Percentiles rank a stretch among this genome's conserved stretches.
These are phyloP conservation scores for Agraylea sexmaculata DNA, from an alignment of 1,140 invertebrate genomes.

Conservation along the genomic window DNA sequence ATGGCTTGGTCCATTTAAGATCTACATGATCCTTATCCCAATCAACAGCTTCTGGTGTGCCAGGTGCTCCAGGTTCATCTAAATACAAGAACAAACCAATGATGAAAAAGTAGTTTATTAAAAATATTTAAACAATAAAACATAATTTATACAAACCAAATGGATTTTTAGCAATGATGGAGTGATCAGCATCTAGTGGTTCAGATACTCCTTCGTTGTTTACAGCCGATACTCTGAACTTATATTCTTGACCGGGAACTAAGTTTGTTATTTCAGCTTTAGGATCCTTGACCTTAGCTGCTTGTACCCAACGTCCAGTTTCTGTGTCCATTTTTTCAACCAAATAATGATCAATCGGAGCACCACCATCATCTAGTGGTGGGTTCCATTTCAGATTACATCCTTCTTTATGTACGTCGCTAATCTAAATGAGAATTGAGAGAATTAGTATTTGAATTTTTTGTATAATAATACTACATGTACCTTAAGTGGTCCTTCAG, in stretches of 20 bases:
- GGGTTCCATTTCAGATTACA: slow-evolving; percentile 90
- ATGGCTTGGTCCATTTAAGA: slow-evolving; percentile 80
- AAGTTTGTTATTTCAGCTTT: slow-evolving; percentile 75
- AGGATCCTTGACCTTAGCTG: slow-evolving; percentile 61
- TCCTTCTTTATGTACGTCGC: slow-evolving; percentile 87
- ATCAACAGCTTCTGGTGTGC: slow-evolving; percentile 76
- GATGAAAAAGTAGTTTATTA: slow-evolving; percentile 6
- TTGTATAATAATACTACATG: neutral
- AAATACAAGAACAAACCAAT: too few relatives aligned
- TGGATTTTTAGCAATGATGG: slow-evolving; percentile 94
- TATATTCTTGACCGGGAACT: slow-evolving; percentile 88
- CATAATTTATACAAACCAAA: slow-evolving; percentile 55
- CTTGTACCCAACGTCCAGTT: slow-evolving; percentile 73
- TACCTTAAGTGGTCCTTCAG: slow-evolving; percentile 84
- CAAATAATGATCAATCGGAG: slow-evolving; percentile 81
- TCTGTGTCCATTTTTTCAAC: slow-evolving; percentile 86
- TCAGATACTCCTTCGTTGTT: slow-evolving; percentile 93
- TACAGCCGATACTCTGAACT: slow-evolving; percentile 91
- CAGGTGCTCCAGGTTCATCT: slow-evolving; percentile 86
- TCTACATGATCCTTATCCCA: slow-evolving; percentile 94
- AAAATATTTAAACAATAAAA: slow-evolving; percentile 2
- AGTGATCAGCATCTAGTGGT: slow-evolving; percentile 75
- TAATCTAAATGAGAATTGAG: slow-evolving; percentile 31
- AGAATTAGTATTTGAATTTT: neutral
- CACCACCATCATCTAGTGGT: slow-evolving; percentile 82